Conservation (phyloP, 2,113 vertebrate genomes). For the Osmerus mordax region DNA sequence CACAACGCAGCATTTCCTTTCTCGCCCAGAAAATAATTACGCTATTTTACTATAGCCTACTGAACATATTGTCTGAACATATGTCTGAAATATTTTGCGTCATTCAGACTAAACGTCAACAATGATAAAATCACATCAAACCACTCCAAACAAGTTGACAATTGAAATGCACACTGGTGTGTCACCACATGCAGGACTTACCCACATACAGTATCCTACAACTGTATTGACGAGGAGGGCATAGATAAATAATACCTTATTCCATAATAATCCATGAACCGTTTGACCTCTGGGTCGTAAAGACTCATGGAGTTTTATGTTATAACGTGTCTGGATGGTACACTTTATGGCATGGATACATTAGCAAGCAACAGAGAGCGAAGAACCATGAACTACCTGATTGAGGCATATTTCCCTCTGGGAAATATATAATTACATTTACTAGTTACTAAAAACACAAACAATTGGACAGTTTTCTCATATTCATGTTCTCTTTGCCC, state of each 20-base stretch:
- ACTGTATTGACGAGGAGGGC: neutral
- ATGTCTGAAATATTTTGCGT: no score
- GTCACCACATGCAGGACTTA: slow-evolving; percentile 53
- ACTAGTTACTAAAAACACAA: no score
- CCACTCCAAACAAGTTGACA: neutral
- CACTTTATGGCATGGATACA: neutral
- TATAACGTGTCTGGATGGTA: neutral
- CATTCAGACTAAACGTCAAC: neutral
- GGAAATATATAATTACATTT: no score
- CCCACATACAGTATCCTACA: slow-evolving; percentile 22
- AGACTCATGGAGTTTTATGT: neutral
- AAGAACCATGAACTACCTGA: slow-evolving; percentile 1
- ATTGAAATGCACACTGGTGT: neutral
- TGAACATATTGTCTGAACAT: no score
- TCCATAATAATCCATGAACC: neutral
- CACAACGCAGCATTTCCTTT: no score
- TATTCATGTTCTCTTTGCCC: slow-evolving; percentile 5
- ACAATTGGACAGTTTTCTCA: neutral
- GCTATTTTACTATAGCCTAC: no score
- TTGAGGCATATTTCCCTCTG: no score
- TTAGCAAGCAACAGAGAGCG: neutral
- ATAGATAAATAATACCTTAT: neutral
- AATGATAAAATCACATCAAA: neutral
- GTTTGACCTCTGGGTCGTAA: neutral
- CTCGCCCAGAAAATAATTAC: no score